Base-by-base conservation (phyloP, 2,888 invertebrate genomes). In the Drosophila antonietae region DNA sequence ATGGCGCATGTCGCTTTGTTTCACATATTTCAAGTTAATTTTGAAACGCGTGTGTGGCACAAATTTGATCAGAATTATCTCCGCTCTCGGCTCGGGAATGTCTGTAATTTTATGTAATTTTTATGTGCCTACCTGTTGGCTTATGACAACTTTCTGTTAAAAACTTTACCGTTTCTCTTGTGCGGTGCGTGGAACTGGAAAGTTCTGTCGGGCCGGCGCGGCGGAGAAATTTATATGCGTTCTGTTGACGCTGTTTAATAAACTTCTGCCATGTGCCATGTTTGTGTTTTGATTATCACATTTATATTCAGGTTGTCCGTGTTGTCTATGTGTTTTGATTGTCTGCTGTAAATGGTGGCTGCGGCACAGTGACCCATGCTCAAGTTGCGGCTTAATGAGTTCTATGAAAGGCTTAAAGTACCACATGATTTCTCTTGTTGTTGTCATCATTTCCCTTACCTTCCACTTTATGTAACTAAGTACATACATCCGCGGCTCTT, bases 201-300 rank as follows among this genome's bases (percentile, higher is more conserved):
- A 81, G 81, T 75, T 84, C 74, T 87, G 64, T 51, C 33, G 53
- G 59, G 35, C n/a, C 47, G 31, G 28, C 35, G 66, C 47, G 31
- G 28, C 35, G 66, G 63, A 77, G 66, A 77, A 80, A 77, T 66
- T 62, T 67, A 15, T 65, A n/a, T 68, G 65, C 51, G 52, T 73
- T 77, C 70, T 70, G 58, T 55, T 57, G 73, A 62, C 61, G 63
- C 47, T 47, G 62, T 52, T 67, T 67, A 74, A 80, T 73, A 78
- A 66, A 67, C 62, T 39, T 49, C 31, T 51, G 55, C 43, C 60
- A 51, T 72, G 65, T 55, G 75, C 79, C 80, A 68, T 81, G 75
- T 81, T 73, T 79, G 82, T 68, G 51, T 62, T 72, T 81, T 81
- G 81, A 81, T 81, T 81, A 75, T 57, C 63, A 80, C 76, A 84